Percentiles rank a stretch among this genome's conserved stretches.
phyloP scores from a whole-genome alignment of 2,797 vertebrate genomes.

The Oryzias dopingdopingensis region DNA sequence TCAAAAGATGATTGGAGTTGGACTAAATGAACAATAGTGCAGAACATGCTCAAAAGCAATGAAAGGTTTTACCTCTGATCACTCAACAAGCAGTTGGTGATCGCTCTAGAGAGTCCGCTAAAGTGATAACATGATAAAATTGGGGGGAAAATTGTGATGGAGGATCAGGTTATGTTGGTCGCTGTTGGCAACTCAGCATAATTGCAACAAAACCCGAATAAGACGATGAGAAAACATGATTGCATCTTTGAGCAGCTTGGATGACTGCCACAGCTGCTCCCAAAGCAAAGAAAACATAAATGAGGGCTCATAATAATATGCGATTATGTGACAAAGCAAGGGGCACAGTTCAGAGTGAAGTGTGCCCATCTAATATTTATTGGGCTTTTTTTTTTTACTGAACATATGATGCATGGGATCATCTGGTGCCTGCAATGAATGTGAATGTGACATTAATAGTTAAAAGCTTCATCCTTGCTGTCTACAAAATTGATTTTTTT shows the following conservation, averaged over 20 bases:
- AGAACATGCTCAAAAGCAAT: conserved; percentile 13
- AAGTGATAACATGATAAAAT: conserved; percentile 52
- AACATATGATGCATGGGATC: conserved; percentile 18
- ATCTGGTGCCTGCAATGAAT: conserved; percentile 30
- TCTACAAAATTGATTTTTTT: conserved; percentile 71
- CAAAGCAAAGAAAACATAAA: conserved; percentile 5
- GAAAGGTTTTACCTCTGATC: conserved; percentile 20
- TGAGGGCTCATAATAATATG: conserved; percentile 43
- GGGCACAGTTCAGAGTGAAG: conserved; percentile 50
- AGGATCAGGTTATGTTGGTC: conserved; percentile 64
- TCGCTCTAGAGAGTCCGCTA: conserved; percentile 28
- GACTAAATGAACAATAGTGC: not conserved
- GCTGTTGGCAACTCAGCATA: conserved; percentile 58
- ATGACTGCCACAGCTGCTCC: conserved; percentile 43
- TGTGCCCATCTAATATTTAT: conserved; percentile 57
- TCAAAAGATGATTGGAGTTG: no score
- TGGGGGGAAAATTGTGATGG: conserved; percentile 43
- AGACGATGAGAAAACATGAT: conserved; percentile 68
- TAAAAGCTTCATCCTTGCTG: conserved; percentile 50
- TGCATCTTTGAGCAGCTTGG: conserved; percentile 52
- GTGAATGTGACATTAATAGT: conserved; percentile 53
- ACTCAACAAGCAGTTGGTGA: conserved; percentile 31
- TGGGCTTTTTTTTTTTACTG: conserved; percentile 22
- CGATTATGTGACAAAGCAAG: conserved; percentile 58
- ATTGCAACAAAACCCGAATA: conserved; percentile 63